Evolutionary conservation across 1,140 invertebrate genomes (phyloP), one percentile per base, ranked within the genome.

Genomic region (Diachasmimorpha longicaudata): DNA sequence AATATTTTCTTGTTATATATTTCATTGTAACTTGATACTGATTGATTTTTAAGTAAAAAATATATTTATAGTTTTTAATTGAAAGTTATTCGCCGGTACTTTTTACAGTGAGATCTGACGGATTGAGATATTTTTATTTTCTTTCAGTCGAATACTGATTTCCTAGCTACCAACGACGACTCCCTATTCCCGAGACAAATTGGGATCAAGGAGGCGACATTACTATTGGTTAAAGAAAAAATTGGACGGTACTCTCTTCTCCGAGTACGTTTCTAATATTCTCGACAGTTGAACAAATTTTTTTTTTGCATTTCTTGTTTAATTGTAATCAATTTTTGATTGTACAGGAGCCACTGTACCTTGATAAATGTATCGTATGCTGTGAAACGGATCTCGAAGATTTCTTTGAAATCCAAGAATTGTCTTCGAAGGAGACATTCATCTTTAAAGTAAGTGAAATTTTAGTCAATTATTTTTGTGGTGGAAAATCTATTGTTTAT

Each of bases 341-440:
- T 73, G 84, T 86, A 55, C 79, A 93, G 92, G 96, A 98, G 84
- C 96, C 96, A 36, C 91, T 98, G 70, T 95, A 95, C 88, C 90
- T 98, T 78, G 95, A 97, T 85, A 93, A 95, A 82, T 97, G 96
- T 88, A 95, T 98, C 75, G 94, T 98, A 48, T 95, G 94, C 80
- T 93, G 93, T 78, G 96, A 98, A 83, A 93, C 93, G 67, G 95
- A 97, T 83, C 93, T 93, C 82, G 95, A 96, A 85, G 96, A 98
- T 87, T 97, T 96, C 86, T 98, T 99, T 88, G 97, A 99, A 91
- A 92, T 99, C 80, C 96, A 98, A 88, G 97, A 98, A 89, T 92
- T 97, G 77, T 93, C 94, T 77, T 96, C 95, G 70, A 97, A 97
- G 89, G 97, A 98, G 84, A 95, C 96, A 66, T 97, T 95, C 89